Base-by-base conservation (phyloP, 2,797 vertebrate genomes). In the Thamnophis elegans region DNA sequence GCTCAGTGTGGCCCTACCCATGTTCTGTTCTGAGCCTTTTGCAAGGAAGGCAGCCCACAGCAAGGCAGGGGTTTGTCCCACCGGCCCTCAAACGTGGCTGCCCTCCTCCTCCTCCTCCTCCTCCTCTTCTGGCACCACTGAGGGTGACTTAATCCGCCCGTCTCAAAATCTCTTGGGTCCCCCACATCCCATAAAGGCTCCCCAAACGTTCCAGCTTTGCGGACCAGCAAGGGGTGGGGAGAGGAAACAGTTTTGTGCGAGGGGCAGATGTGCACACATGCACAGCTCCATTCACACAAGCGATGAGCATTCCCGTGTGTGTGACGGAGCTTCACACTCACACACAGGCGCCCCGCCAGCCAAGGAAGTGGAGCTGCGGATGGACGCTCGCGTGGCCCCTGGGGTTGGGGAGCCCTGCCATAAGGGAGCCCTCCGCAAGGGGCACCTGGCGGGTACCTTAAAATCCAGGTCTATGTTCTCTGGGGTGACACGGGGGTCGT, bases 391-490 rank as follows among this genome's bases (percentile, higher is more conserved):
- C 8, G 8, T 2, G 58, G 58, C 26, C 28, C 12, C n/a, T 42
- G 60, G 5, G 62, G 9, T 65, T 5, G 62, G 62, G 25, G 12
- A 13, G 3, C 36, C 68, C 68, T 9, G 62, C 28, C 28, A 14
- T 7, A 73, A 36, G 62, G 25, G 12, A 13, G 3, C 36, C 68
- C 68, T 9, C 73, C 5, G 18, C 20, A 4, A 4, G 73, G 18
- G 73, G 18, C 0, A 5, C 0, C n/a, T 28, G 0, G n/a, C 9
- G 53, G 47, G 95, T 95, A 99, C 99, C 98, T 97, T 98, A 96
- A 99, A 99, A 94, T 99, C 97, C 95, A 99, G 98, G 96, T 99
- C 99, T 0, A 99, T 98, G 92, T 97, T 98, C 82, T 95, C 97
- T 0, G 94, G 73, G 0, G 98, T 98, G 94, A 99, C 97, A 0